Base-by-base conservation (phyloP, 1,140 invertebrate species). In the Anastatus disparis region DNA sequence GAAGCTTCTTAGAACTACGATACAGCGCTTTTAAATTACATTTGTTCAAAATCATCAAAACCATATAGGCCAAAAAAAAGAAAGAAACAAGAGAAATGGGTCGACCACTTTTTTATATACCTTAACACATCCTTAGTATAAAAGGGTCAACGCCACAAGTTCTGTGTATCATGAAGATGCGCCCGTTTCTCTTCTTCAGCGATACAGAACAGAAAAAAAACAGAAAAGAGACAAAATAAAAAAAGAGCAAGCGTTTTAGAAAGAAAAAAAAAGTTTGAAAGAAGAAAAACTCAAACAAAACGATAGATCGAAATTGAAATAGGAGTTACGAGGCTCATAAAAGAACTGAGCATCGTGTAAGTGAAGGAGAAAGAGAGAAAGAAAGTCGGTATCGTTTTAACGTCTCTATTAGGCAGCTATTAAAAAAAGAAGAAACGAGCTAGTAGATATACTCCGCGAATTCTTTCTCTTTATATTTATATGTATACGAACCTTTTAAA, bases 401-500 rank as follows among this genome's bases (percentile, higher is more conserved):
- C 81, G 80, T 83, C 80, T 81, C 81, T 83, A 83, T 83, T 83
- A 83, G n/a, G 81, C 78, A 76, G 80, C 81, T 83, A 83, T 83
- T 83, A 83, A 82, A 80, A 81, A 77, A 74, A 72, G n/a, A n/a
- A n/a, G n/a, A n/a, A n/a, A n/a, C n/a, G n/a, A n/a, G n/a, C n/a
- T n/a, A n/a, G n/a, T n/a, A n/a, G n/a, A n/a, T n/a, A n/a, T n/a
- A n/a, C n/a, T n/a, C n/a, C n/a, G n/a, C n/a, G n/a, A n/a, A n/a
- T n/a, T n/a, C n/a, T n/a, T n/a, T n/a, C 24, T 35, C 24, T 58
- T 2, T 29, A n/a, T 13, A 35, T 35, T 6, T 35, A 35, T 6
- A 35, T 35, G 4, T 10, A 4, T 35, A 4, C 10, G 4, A 4
- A 8, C n/a, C 42, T 44, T 15, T 15, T 13, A 31, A 35, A 40